Base-by-base conservation (phyloP, 2,113 vertebrate genomes). In the Tautogolabrus adspersus region DNA sequence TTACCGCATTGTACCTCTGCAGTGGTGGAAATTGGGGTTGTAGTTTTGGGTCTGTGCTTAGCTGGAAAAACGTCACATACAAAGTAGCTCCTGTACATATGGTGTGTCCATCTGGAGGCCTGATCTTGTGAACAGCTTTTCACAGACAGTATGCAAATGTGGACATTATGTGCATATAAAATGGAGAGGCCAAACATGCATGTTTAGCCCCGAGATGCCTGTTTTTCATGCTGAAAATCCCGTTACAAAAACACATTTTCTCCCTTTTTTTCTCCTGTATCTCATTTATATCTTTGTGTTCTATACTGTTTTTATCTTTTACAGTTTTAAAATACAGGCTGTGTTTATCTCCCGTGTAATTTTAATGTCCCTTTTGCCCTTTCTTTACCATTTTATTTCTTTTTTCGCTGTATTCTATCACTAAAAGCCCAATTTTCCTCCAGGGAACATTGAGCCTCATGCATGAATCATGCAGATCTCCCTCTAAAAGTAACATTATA, bases 31-130 rank as follows among this genome's bases (percentile, higher is more conserved):
- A 60, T 8, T 16, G 16, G 15, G 21, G 18, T 26, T 19, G 52
- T 26, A 56, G 16, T 19, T 49, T 49, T 7, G 18, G 18, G 47
- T 49, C 6, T 42, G 15, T 5, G 16, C 15, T 19, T 49, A 1
- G 47, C 40, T 42, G 40, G 40, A 42, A 42, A 42, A 11, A 21
- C 18, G 10, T 51, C 42, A 63, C 18, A 51, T 22, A 16, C 49
- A 19, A 38, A 49, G 37, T n/a, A 40, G 61, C 57, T 66, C 23
- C 18, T 49, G 30, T 59, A 7, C 65, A 70, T 74, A 8, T 46
- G 69, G 8, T 42, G 65, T 26, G 37, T 34, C 65, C 74, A 63
- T 70, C 70, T 75, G 68, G 63, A 59, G 54, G 2, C 59, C 22
- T 34, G 72, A 58, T 57, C 63, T 19, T 55, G 47, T 61, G 51